Percentiles rank a stretch among this genome's conserved stretches.
Conservation (phyloP, 2,113 vertebrate species). For the Gambusia holbrooki region DNA sequence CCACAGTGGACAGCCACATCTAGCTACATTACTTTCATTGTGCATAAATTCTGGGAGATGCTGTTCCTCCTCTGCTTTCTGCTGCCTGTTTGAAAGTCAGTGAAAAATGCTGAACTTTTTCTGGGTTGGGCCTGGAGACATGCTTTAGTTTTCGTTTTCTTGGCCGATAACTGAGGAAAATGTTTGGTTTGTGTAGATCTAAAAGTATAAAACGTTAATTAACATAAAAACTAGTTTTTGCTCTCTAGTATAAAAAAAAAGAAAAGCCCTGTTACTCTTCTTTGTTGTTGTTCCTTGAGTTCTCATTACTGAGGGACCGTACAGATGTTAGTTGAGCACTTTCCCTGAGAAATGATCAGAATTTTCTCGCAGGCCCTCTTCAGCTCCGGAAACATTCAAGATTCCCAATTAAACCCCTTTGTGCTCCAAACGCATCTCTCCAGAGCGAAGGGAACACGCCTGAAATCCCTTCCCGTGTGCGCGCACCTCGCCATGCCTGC, state of each 20-base stretch:
- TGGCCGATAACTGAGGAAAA: too few species aligned
- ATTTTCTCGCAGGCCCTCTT: not conserved
- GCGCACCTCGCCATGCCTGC: constrained; percentile 13
- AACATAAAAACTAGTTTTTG: not conserved
- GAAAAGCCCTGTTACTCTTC: not conserved
- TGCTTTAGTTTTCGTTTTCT: too few species aligned
- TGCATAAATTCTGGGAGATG: too few species aligned
- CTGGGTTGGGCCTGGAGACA: not conserved
- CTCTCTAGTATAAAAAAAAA: not conserved
- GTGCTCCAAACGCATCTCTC: not conserved
- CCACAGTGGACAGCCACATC: too few species aligned
- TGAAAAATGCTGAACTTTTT: too few species aligned
- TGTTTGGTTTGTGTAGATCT: not conserved
- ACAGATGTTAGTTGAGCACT: not conserved
- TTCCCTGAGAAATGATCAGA: not conserved
- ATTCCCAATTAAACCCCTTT: constrained; percentile 16
- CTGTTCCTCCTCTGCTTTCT: too few species aligned
- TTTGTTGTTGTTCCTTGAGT: not conserved
- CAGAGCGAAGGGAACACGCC: not conserved
- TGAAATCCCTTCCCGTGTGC: constrained; percentile 6
- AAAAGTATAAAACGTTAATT: not conserved
- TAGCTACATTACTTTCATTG: too few species aligned
- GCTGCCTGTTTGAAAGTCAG: too few species aligned
- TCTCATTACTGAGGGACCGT: not conserved
- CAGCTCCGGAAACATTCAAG: not conserved